Base-by-base conservation (phyloP, 2,888 invertebrate genomes). In the Oegoconia quadripuncta region DNA sequence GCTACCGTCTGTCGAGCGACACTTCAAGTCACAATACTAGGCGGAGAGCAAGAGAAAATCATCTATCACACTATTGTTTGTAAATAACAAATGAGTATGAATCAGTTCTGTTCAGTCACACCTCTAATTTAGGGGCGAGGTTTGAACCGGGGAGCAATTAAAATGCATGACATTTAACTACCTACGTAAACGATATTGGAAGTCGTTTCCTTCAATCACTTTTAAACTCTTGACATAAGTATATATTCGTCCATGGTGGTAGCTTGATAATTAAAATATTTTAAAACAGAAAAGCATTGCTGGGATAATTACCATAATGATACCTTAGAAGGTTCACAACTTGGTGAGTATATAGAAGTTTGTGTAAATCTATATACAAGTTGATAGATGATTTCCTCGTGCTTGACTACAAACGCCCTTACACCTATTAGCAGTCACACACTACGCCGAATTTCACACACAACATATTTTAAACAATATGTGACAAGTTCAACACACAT, bases 1-100 rank as follows among this genome's bases (percentile, higher is more conserved):
- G 64, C 68, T 64, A 66, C 64, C 29, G 56, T 63, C 78, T 77
- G 80, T 84, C 86, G 86, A 86, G 86, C 86, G 74, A 83, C 80
- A 86, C 80, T 82, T 86, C 86, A 83, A 83, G 74, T 58, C 38
- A 29, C 29, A n/a, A 36, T 23, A 23, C 15, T 23, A 12, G 28
- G 11, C 9, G 5, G 13, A 16, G 5, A 3, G 4, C 29, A n/a
- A n/a, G 29, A 16, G 13, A 12, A 13, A 13, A 2, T 15, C 20
- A 16, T 32, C 31, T 20, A 9, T 13, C 12, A 32, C 8, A 26
- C 11, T 26, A 26, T n/a, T 7, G 22, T 22, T n/a, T n/a, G n/a
- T n/a, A n/a, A n/a, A 22, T 22, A 22, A 22, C 7, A 22, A 8
- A 9, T 22, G 7, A 22, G 22, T 8, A 8, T 22, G 22, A 22